Evolutionary conservation across 2,888 invertebrate species (phyloP).

Genomic region (Mesochorus sp.): DNA sequence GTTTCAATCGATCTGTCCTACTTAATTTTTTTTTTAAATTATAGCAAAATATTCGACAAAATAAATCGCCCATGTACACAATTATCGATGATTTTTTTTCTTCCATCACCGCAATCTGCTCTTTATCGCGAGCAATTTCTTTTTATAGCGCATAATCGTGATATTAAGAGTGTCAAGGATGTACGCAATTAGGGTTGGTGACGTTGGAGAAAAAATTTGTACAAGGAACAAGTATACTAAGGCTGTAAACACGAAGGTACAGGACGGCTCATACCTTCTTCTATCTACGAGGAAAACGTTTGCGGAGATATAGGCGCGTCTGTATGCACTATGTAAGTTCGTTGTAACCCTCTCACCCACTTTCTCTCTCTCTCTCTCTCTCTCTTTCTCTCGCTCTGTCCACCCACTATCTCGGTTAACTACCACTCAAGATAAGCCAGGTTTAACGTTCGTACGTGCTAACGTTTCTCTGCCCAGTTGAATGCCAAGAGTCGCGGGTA

Average conservation of each 20-base stretch:
- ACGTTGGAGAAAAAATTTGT: not conserved
- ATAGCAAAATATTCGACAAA: not conserved
- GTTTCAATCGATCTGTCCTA: too few relatives aligned
- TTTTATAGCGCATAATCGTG: not conserved
- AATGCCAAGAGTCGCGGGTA: constrained; percentile 51
- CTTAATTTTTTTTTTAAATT: too few relatives aligned
- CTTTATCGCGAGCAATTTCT: too few relatives aligned
- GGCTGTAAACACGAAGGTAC: constrained; percentile 25
- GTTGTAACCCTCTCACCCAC: constrained; percentile 51
- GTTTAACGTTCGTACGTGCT: constrained; percentile 62
- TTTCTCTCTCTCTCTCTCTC: too few relatives aligned
- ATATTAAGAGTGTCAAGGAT: constrained; percentile 38
- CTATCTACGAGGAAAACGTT: constrained; percentile 14
- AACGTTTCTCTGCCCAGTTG: constrained; percentile 48
- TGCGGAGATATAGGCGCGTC: constrained; percentile 30
- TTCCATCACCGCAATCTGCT: too few relatives aligned
- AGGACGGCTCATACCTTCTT: not conserved
- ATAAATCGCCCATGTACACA: not conserved
- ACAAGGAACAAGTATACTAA: not conserved
- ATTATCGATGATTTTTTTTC: constrained; percentile 6
- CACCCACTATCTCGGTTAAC: constrained; percentile 60
- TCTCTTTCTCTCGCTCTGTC: too few relatives aligned
- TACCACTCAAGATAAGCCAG: constrained; percentile 61
- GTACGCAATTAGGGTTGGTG: not conserved
- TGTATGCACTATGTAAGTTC: constrained; percentile 42